phyloP scores from a whole-genome alignment of 2,797 vertebrate species.

The Gallinago solitaria region DNA sequence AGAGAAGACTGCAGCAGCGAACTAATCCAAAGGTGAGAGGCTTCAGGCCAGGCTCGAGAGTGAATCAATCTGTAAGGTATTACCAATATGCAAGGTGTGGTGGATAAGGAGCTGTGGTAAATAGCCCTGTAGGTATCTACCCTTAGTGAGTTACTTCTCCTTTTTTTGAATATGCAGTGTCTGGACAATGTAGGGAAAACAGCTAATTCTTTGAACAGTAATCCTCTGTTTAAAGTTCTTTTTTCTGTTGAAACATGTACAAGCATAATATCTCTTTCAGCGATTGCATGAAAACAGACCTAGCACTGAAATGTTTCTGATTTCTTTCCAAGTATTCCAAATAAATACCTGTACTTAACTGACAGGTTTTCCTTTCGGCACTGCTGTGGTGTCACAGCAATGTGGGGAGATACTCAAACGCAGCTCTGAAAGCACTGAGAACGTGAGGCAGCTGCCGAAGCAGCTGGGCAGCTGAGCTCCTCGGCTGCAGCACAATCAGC shows the following conservation, averaged over 20 bases:
- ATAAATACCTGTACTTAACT: background rate
- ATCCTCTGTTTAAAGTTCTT: background rate
- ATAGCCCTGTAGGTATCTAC: background rate
- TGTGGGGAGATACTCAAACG: background rate
- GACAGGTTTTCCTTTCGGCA: background rate
- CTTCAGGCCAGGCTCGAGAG: background rate
- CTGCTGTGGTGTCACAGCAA: background rate
- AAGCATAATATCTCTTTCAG: background rate
- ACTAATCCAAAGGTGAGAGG: slow-evolving; percentile 93
- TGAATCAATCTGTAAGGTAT: background rate
- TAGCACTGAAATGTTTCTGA: background rate
- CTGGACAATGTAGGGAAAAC: background rate
- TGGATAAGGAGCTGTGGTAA: background rate
- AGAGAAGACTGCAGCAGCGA: slow-evolving; percentile 93
- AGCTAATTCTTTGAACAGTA: background rate
- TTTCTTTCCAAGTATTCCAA: background rate
- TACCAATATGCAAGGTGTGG: background rate
- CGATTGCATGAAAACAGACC: background rate
- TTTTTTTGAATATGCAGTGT: background rate
- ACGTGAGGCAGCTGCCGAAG: background rate
- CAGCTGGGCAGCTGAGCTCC: background rate
- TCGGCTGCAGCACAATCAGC: background rate
- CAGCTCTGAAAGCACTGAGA: background rate
- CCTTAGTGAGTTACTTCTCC: background rate
- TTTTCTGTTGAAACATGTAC: background rate